Conservation (phyloP, 2,888 invertebrate genomes). For the Cheilosia grossa region DNA sequence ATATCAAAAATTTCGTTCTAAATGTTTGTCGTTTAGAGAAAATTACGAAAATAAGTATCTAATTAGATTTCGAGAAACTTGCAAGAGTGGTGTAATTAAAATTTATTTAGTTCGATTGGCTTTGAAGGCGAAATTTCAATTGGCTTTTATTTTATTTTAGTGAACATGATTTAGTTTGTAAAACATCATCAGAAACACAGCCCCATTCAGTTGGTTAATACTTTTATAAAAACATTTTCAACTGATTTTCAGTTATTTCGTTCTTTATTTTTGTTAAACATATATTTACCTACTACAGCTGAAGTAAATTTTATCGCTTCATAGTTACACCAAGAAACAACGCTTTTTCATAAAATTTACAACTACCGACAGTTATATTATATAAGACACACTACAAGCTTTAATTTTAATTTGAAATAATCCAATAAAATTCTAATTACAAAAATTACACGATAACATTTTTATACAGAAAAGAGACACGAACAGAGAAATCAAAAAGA, state of each 20-base stretch:
- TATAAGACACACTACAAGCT: constrained; percentile 47
- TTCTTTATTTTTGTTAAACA: constrained; percentile 25
- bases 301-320: constrained; percentile 51
- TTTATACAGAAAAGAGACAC: constrained; percentile 77
- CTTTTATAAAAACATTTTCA: constrained; percentile 44
- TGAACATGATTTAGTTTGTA: constrained; percentile 34
- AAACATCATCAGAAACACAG: constrained; percentile 33
- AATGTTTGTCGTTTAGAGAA: constrained; percentile 71
- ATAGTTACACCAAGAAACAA: constrained; percentile 47
- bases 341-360: constrained; percentile 39
- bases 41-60: neutral
- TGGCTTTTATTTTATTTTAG: constrained; percentile 63
- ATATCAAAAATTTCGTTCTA: constrained; percentile 46
- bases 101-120: constrained; percentile 66
- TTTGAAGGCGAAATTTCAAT: constrained; percentile 45
- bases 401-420: constrained; percentile 12
- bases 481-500: constrained; percentile 43
- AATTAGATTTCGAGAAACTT: constrained; percentile 37
- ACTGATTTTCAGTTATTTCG: constrained; percentile 40
- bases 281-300: constrained; percentile 46
- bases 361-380: neutral
- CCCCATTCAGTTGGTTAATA: constrained; percentile 53
- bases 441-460: constrained; percentile 64
- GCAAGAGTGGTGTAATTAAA: constrained; percentile 65
- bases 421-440: constrained; percentile 12